Conservation (phyloP, 2,113 vertebrate genomes). For the Cyprinodon brontotheroides region DNA sequence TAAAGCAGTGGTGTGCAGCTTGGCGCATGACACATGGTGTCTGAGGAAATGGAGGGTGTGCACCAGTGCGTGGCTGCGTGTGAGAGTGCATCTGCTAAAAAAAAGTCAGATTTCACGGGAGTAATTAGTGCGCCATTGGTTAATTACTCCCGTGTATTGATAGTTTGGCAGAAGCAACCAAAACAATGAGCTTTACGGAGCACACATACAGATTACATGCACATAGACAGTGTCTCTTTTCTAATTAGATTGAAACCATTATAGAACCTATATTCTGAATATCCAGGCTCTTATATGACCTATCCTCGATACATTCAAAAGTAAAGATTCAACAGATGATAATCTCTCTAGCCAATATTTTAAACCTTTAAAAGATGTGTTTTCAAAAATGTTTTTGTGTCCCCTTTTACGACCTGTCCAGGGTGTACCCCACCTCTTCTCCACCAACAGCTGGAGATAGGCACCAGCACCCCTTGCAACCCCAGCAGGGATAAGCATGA, state of each 20-base stretch:
- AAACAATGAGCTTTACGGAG: slow-evolving; percentile 58
- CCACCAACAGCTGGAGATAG: no score
- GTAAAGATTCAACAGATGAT: background rate
- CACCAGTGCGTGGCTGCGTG: slow-evolving; percentile 8
- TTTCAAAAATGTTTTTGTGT: no score
- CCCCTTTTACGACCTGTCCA: no score
- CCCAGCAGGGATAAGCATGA: no score
- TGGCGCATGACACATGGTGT: background rate
- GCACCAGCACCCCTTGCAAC: no score
- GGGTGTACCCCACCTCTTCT: no score
- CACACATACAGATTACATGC: slow-evolving; percentile 34
- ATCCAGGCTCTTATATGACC: slow-evolving; percentile 6
- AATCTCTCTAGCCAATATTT: background rate
- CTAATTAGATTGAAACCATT: slow-evolving; percentile 29
- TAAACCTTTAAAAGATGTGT: background rate
- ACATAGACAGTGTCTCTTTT: slow-evolving; percentile 20
- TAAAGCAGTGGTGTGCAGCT: background rate
- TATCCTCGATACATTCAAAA: slow-evolving; percentile 19
- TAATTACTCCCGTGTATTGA: slow-evolving; percentile 75
- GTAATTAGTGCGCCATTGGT: slow-evolving; percentile 72
- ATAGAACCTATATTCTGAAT: slow-evolving; percentile 15
- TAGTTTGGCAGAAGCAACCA: slow-evolving; percentile 59
- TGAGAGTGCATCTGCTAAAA: slow-evolving; percentile 36
- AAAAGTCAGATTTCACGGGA: slow-evolving; percentile 68
- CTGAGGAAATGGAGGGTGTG: background rate